A percentile compares a stretch with the other conserved stretches of the same genome.
These are phyloP conservation scores for Spodoptera littoralis DNA, from an alignment of 2,888 invertebrate genomes.

Conservation along the genomic window DNA sequence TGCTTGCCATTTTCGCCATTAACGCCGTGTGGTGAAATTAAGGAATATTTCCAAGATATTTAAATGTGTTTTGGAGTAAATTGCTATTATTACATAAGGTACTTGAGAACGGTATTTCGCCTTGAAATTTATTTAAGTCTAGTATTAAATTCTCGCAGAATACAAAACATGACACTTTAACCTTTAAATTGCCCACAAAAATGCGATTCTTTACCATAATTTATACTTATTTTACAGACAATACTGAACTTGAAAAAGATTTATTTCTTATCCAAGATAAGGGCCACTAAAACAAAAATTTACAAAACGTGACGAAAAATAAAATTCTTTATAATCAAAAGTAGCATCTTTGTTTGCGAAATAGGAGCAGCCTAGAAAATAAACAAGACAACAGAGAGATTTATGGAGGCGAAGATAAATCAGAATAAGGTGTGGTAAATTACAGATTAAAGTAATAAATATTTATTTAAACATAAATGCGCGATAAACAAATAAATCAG, in stretches of 20 bases:
- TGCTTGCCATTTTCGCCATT: slow-evolving; percentile 41
- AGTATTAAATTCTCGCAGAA: too few species aligned
- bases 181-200: too few species aligned
- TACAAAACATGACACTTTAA: too few species aligned
- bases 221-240: neutral
- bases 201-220: neutral
- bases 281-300: neutral
- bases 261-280: slow-evolving; percentile 1
- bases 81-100: slow-evolving; percentile 1
- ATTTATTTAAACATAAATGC: slow-evolving; percentile 51
- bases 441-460: slow-evolving; percentile 57
- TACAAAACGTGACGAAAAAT: slow-evolving; percentile 10
- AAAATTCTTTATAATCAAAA: slow-evolving; percentile 14
- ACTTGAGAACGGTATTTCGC: neutral
- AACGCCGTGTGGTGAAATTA: slow-evolving; percentile 36
- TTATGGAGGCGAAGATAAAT: slow-evolving; percentile 40
- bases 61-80: slow-evolving; percentile 17
- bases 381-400: slow-evolving; percentile 45
- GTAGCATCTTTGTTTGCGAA: slow-evolving; percentile 18
- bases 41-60: slow-evolving; percentile 28
- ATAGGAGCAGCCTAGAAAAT: slow-evolving; percentile 25
- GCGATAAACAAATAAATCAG: slow-evolving; percentile 58
- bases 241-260: neutral
- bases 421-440: slow-evolving; percentile 53
- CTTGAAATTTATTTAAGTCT: too few species aligned